phyloP scores from a whole-genome alignment of 2,797 vertebrate species.

The Hippoglossus hippoglossus region DNA sequence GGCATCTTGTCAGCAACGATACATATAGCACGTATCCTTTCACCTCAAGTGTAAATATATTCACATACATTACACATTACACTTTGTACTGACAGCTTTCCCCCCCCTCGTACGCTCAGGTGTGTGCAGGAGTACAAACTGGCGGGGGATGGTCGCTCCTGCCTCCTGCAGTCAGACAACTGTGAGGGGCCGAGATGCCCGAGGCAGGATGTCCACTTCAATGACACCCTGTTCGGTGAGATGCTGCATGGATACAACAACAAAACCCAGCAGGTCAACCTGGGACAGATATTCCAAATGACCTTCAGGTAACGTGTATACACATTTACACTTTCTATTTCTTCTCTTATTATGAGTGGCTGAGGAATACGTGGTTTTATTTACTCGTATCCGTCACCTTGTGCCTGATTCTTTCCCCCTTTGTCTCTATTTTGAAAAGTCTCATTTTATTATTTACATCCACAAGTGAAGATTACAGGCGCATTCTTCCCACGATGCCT shows the following conservation, averaged over 20 bases:
- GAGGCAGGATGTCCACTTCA: constrained; percentile 90
- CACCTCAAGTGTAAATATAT: constrained; percentile 50
- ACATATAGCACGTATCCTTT: constrained; percentile 13
- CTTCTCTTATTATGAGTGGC: neutral
- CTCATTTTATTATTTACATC: constrained; percentile 24
- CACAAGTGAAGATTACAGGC: constrained; percentile 15
- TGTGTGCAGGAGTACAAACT: constrained; percentile 98
- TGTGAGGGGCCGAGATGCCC: constrained; percentile 94
- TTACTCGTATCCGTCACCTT: neutral
- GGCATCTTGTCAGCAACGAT: constrained; percentile 77
- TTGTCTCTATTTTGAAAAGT: constrained; percentile 5
- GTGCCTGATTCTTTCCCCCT: neutral
- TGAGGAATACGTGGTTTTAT: constrained; percentile 1
- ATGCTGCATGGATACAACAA: constrained; percentile 99
- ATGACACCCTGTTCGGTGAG: constrained; percentile 96
- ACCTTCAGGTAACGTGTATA: constrained; percentile 91
- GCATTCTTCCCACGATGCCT: constrained; percentile 29
- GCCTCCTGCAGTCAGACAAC: constrained; percentile 92
- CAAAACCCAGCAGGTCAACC: constrained; percentile 93
- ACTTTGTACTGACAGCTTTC: constrained; percentile 39
- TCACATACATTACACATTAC: constrained; percentile 40
- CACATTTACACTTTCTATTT: constrained; percentile 20
- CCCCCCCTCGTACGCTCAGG: constrained; percentile 71
- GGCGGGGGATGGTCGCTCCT: constrained; percentile 93
- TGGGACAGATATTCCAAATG: constrained; percentile 98